Evolutionary conservation across 2,113 vertebrate genomes (phyloP).

Genomic region (Cathartes aura): DNA sequence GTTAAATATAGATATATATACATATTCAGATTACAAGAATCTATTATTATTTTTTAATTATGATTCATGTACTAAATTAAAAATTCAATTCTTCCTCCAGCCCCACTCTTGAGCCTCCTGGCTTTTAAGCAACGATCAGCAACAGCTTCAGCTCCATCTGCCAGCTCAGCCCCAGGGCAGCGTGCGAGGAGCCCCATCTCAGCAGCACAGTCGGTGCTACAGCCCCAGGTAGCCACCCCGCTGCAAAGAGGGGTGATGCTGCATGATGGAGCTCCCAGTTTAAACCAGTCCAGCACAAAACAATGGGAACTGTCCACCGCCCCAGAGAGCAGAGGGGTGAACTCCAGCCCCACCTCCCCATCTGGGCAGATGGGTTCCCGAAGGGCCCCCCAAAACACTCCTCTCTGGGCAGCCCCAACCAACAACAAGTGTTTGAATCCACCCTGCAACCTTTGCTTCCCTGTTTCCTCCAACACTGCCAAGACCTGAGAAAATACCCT

Average conservation of each 20-base stretch:
- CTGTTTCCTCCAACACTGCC: background rate
- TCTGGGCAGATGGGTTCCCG: background rate
- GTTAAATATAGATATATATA: background rate
- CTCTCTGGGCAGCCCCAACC: background rate
- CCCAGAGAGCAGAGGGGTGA: background rate
- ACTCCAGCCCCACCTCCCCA: background rate
- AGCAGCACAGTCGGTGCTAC: rapidly evolving
- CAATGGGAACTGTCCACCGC: background rate
- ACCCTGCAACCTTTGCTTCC: background rate
- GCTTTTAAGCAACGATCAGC: background rate
- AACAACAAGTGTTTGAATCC: background rate
- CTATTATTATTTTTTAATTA: background rate
- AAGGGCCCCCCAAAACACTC: rapidly evolving
- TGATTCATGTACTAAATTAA: background rate
- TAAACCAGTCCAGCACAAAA: background rate
- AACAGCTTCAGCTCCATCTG: background rate
- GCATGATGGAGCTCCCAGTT: background rate
- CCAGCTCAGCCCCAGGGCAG: background rate
- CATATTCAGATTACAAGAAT: background rate
- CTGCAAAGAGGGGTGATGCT: background rate
- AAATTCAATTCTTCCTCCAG: background rate
- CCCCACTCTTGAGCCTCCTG: background rate
- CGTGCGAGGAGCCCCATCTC: rapidly evolving
- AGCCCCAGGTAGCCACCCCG: rapidly evolving
- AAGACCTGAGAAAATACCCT: background rate